Percentiles rank a stretch among this genome's conserved stretches.
Conservation (phyloP, 2,797 vertebrate species). For the Gobionotothen gibberifrons region DNA sequence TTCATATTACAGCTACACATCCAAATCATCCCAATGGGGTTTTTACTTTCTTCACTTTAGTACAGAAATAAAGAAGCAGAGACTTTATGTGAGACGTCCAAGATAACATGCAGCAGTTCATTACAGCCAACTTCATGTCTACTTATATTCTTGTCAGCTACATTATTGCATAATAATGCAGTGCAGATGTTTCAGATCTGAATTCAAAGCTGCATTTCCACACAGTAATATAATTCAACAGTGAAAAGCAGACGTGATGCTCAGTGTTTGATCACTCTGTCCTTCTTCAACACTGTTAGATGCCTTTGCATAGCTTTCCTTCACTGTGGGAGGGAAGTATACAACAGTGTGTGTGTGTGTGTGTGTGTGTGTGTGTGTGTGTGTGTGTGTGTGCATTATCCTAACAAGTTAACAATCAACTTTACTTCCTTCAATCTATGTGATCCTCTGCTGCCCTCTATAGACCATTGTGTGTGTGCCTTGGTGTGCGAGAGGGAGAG, state of each 20-base stretch:
- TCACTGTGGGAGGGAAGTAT: slow-evolving; percentile 4
- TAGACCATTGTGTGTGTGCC: background rate
- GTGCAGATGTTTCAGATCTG: slow-evolving; percentile 24
- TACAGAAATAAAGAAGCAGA: background rate
- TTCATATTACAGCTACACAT: slow-evolving; percentile 5
- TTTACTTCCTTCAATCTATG: slow-evolving; percentile 6
- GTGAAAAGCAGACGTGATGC: slow-evolving; percentile 10
- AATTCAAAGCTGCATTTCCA: slow-evolving; percentile 2
- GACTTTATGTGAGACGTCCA: background rate
- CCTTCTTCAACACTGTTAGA: slow-evolving; percentile 10
- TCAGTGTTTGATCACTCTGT: slow-evolving; percentile 18
- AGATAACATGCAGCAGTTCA: slow-evolving; percentile 7
- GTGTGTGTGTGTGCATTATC: slow-evolving; percentile 4
- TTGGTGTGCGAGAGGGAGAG: background rate
- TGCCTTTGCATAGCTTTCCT: slow-evolving; percentile 19
- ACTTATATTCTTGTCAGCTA: slow-evolving; percentile 1
- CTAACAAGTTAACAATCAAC: background rate
- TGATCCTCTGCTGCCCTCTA: slow-evolving; percentile 57
- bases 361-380: background rate
- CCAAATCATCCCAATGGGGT: background rate
- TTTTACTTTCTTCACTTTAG: background rate
- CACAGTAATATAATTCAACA: slow-evolving; percentile 1
- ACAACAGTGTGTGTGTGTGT: slow-evolving; percentile 5
- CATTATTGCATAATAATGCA: slow-evolving; percentile 6
- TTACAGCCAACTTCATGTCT: slow-evolving; percentile 10